These are phyloP conservation scores for Oryzias javanicus DNA, from an alignment of 2,113 vertebrate species.

Conservation along the genomic window DNA sequence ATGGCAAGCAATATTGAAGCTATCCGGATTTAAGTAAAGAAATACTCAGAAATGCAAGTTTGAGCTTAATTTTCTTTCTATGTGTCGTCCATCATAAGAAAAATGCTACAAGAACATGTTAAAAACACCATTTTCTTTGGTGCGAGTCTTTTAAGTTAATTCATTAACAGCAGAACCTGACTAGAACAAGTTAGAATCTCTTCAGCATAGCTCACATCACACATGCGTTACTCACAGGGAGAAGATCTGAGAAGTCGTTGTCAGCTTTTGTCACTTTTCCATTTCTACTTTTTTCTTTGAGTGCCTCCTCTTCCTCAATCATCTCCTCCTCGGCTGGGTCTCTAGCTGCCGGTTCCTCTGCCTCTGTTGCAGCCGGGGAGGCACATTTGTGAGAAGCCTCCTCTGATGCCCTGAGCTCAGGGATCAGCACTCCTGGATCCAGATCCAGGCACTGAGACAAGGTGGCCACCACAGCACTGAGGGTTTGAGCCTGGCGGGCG, in stretches of 20 bases:
- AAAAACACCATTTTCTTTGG: too few relatives aligned
- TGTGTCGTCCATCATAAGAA: too few relatives aligned
- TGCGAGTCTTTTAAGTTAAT: too few relatives aligned
- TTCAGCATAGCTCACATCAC: too few relatives aligned
- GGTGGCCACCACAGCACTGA: constrained; percentile 84
- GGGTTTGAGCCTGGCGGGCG: constrained; percentile 82
- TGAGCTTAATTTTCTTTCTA: too few relatives aligned
- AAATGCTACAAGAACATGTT: too few relatives aligned
- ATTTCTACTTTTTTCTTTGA: constrained; percentile 60
- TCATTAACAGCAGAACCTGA: too few relatives aligned
- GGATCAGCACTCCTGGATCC: constrained; percentile 77
- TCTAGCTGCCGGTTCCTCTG: constrained; percentile 30
- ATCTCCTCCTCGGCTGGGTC: constrained; percentile 57
- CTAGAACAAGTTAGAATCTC: too few relatives aligned
- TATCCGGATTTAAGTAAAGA: too few relatives aligned
- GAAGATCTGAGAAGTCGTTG: constrained; percentile 84
- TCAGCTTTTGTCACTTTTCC: constrained; percentile 63
- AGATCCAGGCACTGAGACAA: constrained; percentile 83
- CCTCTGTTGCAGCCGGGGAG: constrained; percentile 3
- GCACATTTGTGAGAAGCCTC: constrained; percentile 48
- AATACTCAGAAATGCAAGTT: too few relatives aligned
- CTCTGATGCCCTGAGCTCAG: constrained; percentile 77
- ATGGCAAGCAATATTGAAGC: too few relatives aligned
- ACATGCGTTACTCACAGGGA: constrained; percentile 81
- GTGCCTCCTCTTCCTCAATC: constrained; percentile 72